phyloP scores from a whole-genome alignment of 2,113 vertebrate species.

The Eleginops maclovinus region DNA sequence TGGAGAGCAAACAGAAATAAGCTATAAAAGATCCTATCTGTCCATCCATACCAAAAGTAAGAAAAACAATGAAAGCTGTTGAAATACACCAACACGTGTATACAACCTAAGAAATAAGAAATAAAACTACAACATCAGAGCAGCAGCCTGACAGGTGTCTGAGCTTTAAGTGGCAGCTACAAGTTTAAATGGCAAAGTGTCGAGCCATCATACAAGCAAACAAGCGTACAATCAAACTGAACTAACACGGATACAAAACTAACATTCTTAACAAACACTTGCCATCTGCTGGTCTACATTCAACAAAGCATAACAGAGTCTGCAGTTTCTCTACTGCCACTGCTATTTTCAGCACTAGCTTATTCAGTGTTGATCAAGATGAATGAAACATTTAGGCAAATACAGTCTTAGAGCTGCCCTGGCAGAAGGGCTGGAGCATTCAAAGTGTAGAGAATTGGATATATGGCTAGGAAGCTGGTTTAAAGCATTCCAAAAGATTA shows the following conservation, averaged over 20 bases:
- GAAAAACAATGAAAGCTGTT: no score
- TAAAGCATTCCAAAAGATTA: slow-evolving; percentile 65
- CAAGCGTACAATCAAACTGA: neutral
- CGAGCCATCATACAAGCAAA: neutral
- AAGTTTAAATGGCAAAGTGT: slow-evolving; percentile 4
- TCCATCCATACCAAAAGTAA: neutral
- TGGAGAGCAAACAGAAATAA: neutral
- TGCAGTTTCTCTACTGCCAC: slow-evolving; percentile 19
- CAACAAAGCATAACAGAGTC: slow-evolving; percentile 30
- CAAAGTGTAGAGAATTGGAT: slow-evolving; percentile 63
- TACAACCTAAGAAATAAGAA: neutral
- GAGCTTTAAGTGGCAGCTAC: slow-evolving; percentile 19
- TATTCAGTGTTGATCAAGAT: slow-evolving; percentile 44
- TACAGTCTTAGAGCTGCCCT: slow-evolving; percentile 28
- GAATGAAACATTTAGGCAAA: slow-evolving; percentile 53
- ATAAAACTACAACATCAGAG: slow-evolving; percentile 35
- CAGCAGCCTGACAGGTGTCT: slow-evolving; percentile 29
- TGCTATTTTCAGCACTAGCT: slow-evolving; percentile 31
- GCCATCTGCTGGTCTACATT: slow-evolving; percentile 23
- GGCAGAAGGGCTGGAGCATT: slow-evolving; percentile 52
- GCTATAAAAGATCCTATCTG: neutral
- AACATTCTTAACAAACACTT: slow-evolving; percentile 19
- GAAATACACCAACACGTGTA: no score
- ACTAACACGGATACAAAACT: slow-evolving; percentile 34
- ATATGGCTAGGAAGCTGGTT: slow-evolving; percentile 36